Conservation (phyloP, 2,113 vertebrate genomes). For the Dasyurus viverrinus region DNA sequence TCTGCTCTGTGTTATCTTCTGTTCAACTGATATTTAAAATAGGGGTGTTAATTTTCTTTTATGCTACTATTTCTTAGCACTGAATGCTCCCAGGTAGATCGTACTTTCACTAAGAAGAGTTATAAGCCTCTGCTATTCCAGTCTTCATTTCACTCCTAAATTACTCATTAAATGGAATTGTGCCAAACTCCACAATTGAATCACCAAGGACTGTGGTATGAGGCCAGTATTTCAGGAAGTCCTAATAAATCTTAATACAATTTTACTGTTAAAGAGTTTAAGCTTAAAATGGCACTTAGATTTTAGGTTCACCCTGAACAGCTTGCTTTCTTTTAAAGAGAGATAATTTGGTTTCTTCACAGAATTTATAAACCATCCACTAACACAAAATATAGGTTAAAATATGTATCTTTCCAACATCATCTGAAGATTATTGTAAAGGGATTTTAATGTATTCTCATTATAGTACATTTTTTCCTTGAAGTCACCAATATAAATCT, state of each 20-base stretch:
- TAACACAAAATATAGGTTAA: neutral
- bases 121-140: neutral
- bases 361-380: neutral
- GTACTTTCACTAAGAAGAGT: neutral
- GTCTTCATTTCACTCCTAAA: neutral
- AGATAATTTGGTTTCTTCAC: neutral
- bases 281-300: neutral
- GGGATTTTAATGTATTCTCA: neutral
- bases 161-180: neutral
- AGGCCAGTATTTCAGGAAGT: neutral
- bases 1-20: neutral
- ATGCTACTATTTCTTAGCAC: neutral
- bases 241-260: neutral
- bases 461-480: neutral
- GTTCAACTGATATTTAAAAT: neutral
- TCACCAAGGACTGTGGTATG: neutral
- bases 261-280: neutral
- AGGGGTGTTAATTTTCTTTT: neutral
- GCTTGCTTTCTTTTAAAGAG: neutral
- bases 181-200: neutral
- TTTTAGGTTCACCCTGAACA: neutral
- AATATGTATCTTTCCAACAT: neutral
- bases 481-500: neutral
- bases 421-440: neutral
- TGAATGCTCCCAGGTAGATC: neutral